These are phyloP conservation scores for Syritta pipiens DNA, from an alignment of 2,888 invertebrate species.

Conservation along the genomic window DNA sequence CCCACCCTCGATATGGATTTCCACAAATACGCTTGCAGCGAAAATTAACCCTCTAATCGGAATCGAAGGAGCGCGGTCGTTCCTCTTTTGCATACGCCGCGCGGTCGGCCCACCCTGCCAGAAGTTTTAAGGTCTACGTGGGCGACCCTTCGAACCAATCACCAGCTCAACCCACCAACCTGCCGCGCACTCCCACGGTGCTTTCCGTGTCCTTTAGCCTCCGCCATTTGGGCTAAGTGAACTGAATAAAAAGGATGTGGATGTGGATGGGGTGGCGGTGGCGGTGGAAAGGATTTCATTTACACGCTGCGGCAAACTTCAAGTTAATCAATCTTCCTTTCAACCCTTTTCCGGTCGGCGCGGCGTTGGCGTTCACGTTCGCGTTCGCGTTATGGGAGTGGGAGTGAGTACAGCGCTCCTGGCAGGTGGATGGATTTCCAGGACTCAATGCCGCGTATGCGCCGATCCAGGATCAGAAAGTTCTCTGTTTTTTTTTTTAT, in stretches of 20 bases:
- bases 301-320: conserved; percentile 67
- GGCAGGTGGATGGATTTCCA: conserved; percentile 52
- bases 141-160: conserved; percentile 63
- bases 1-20: conserved; percentile 8
- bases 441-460: conserved; percentile 62
- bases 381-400: neutral
- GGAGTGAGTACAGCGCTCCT: conserved; percentile 26
- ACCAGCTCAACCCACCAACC: conserved; percentile 24
- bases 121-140: conserved; percentile 29
- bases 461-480: conserved; percentile 55
- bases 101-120: neutral
- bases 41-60: conserved; percentile 63
- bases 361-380: neutral
- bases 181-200: conserved; percentile 2
- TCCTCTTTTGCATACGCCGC: conserved; percentile 14
- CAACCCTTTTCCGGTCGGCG: conserved; percentile 64
- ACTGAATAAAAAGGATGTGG: conserved; percentile 16
- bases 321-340: conserved; percentile 69
- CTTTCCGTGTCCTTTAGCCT: conserved; percentile 32
- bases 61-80: conserved; percentile 52
- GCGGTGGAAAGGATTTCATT: conserved; percentile 59
- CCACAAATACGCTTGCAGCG: conserved; percentile 44
- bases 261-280: neutral
- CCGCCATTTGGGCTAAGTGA: conserved; percentile 11
- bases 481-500: conserved; percentile 9